Evolutionary conservation across 2,888 invertebrate species (phyloP).

Genomic region (Dryobotodes eremita): DNA sequence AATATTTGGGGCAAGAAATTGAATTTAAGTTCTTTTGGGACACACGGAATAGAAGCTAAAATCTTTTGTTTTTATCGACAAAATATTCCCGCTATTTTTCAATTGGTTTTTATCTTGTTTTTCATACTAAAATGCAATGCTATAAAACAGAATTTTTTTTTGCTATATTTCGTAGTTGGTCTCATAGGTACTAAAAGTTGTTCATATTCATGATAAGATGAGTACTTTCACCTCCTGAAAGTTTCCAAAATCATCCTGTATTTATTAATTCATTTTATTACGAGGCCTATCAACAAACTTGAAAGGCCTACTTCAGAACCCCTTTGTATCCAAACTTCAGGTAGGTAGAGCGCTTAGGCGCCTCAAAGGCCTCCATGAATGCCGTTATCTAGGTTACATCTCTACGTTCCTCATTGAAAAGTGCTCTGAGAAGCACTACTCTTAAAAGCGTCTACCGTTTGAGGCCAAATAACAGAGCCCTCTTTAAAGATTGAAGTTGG

Average conservation of each 20-base stretch:
- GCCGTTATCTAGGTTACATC: conserved; percentile 81
- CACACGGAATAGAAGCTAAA: neutral
- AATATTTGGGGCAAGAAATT: conserved; percentile 16
- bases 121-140: neutral
- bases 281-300: neutral
- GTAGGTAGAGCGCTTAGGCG: conserved; percentile 44
- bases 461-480: conserved; percentile 58
- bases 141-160: neutral
- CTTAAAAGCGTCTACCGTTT: conserved; percentile 65
- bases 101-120: neutral
- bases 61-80: neutral
- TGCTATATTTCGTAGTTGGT: neutral
- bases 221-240: too few species aligned
- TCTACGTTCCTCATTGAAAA: conserved; percentile 73
- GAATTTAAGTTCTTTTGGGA: conserved; percentile 17
- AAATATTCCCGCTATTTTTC: neutral
- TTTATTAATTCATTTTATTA: conserved; percentile 4
- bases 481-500: conserved; percentile 41
- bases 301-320: conserved; percentile 28
- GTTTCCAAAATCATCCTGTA: neutral
- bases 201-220: neutral
- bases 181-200: neutral
- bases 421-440: conserved; percentile 64
- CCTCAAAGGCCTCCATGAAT: conserved; percentile 67
- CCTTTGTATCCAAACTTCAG: conserved; percentile 63